Conservation (phyloP, 2,797 vertebrate species). For the Vultur gryphus region DNA sequence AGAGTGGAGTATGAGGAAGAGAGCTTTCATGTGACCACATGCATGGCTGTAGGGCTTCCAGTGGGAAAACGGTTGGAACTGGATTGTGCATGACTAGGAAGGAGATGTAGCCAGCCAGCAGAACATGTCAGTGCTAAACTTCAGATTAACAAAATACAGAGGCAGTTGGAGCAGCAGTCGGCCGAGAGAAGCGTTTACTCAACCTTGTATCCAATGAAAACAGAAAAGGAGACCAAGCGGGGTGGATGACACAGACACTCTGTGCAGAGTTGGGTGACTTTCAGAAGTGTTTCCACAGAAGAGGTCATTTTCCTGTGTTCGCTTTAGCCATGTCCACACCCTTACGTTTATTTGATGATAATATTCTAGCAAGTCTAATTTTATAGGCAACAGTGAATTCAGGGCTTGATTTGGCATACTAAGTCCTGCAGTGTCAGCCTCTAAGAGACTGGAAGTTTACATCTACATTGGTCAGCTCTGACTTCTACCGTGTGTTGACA, state of each 20-base stretch:
- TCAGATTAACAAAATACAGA: background rate
- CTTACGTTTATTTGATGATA: background rate
- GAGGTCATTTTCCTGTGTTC: background rate
- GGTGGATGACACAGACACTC: background rate
- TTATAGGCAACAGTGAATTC: background rate
- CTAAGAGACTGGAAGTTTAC: background rate
- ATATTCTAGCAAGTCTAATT: background rate
- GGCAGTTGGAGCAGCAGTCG: background rate
- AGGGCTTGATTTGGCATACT: background rate
- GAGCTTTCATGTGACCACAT: background rate
- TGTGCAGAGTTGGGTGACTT: background rate
- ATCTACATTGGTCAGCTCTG: background rate
- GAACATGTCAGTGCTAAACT: background rate
- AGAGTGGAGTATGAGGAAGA: background rate
- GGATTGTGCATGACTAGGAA: background rate
- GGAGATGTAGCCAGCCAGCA: background rate
- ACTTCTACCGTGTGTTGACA: background rate
- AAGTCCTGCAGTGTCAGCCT: background rate
- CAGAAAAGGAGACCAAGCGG: background rate
- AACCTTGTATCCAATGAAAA: background rate
- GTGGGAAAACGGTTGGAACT: background rate
- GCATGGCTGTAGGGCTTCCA: background rate
- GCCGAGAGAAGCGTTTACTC: background rate
- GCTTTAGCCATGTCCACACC: background rate
- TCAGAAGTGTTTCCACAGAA: background rate